These are phyloP conservation scores for Saturnia japonica DNA, from an alignment of 2,888 invertebrate genomes.

Conservation along the genomic window DNA sequence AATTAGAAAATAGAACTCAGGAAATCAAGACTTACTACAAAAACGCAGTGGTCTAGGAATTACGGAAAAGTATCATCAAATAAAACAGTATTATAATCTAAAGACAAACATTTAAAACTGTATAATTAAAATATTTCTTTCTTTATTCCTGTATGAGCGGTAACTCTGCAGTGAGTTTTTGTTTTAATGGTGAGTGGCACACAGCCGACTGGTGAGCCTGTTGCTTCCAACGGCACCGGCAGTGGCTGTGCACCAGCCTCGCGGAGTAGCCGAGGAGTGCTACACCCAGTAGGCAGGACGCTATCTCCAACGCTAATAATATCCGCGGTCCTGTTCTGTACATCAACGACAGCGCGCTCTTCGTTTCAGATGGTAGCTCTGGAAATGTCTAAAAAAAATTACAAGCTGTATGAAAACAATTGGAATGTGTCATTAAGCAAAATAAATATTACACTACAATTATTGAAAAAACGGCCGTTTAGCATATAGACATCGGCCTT, in stretches of 20 bases:
- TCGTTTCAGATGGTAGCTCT: slow-evolving; percentile 32
- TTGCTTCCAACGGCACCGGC: background rate
- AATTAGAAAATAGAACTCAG: too few relatives aligned
- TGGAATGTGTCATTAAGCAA: background rate
- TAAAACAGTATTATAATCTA: background rate
- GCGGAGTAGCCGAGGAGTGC: slow-evolving; percentile 9
- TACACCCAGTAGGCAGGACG: slow-evolving; percentile 2
- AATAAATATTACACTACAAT: background rate
- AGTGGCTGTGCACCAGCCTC: background rate
- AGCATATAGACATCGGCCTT: too few relatives aligned
- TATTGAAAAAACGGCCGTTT: too few relatives aligned
- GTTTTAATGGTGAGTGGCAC: background rate
- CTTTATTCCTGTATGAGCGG: slow-evolving; percentile 10
- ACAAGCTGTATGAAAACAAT: background rate
- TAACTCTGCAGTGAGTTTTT: slow-evolving; percentile 16
- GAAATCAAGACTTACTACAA: too few relatives aligned
- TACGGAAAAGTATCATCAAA: too few relatives aligned
- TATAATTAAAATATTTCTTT: background rate
- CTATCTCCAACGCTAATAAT: slow-evolving; percentile 23
- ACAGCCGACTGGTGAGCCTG: background rate
- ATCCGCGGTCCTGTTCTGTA: slow-evolving; percentile 33
- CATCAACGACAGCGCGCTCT: slow-evolving; percentile 29
- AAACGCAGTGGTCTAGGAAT: too few relatives aligned
- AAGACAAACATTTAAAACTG: background rate
- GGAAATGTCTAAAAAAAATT: slow-evolving; percentile 38